A percentile compares a stretch with the other conserved stretches of the same genome.
Evolutionary conservation across 37 sponge, comb jelly and placozoan species (phyloP).

Genomic region (Theonella swinhoei): DNA sequence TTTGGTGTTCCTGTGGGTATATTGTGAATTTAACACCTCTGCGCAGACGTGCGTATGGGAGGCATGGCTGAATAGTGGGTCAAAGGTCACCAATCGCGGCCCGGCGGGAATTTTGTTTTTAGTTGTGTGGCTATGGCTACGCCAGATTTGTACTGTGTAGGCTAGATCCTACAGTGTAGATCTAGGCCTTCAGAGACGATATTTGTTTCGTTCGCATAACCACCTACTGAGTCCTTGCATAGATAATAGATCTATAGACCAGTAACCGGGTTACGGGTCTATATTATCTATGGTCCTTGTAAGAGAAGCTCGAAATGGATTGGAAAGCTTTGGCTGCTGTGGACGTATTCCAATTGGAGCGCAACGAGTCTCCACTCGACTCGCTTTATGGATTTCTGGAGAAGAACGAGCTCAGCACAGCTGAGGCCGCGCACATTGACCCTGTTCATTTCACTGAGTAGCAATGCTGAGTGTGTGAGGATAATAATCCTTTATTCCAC

Average conservation of each 20-base stretch:
- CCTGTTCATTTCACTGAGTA: not conserved
- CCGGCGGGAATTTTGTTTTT: not conserved
- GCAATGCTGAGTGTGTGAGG: not conserved
- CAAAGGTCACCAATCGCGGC: not conserved
- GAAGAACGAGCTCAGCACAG: conserved; percentile 7
- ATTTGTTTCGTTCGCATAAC: not conserved
- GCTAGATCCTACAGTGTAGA: too few species aligned
- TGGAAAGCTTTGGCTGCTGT: conserved; percentile 12
- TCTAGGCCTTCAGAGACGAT: too few species aligned
- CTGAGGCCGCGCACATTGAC: too few species aligned
- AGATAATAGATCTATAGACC: too few species aligned
- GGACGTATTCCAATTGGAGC: conserved; percentile 13
- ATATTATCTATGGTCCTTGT: too few species aligned
- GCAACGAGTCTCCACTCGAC: conserved; percentile 24
- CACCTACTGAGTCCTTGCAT: not conserved
- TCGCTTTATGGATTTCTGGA: conserved; percentile 26
- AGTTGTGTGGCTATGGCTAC: too few species aligned
- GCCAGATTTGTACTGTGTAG: not conserved
- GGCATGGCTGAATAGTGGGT: too few species aligned
- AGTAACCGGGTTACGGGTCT: too few species aligned
- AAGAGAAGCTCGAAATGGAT: conserved; percentile 47
- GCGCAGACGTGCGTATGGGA: too few species aligned
- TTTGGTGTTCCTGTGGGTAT: too few species aligned
- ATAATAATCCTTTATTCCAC: not conserved
- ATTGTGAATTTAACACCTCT: too few species aligned